These are phyloP conservation scores for Furnarius figulus DNA, from an alignment of 2,113 vertebrate species.

Conservation along the genomic window DNA sequence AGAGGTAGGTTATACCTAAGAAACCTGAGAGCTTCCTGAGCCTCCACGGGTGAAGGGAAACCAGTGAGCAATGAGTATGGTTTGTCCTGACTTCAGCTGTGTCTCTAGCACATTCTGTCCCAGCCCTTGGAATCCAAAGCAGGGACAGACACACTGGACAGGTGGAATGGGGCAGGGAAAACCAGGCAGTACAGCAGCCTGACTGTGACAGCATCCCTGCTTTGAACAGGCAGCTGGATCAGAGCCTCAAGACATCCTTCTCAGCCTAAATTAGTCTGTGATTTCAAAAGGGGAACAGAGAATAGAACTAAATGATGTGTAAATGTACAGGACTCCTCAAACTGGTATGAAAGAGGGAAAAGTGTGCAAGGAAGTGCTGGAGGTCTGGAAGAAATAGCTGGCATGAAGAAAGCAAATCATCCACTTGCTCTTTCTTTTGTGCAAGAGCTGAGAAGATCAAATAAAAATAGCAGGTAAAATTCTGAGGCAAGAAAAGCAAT, in stretches of 20 bases:
- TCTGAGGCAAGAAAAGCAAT: not conserved
- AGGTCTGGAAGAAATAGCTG: not conserved
- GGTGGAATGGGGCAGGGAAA: not conserved
- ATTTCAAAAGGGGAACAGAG: not conserved
- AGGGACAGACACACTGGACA: not conserved
- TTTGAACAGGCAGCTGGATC: not conserved
- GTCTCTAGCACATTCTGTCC: not conserved
- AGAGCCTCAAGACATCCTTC: not conserved
- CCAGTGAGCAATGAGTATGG: fast-evolving
- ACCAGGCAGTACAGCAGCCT: not conserved
- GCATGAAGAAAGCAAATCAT: not conserved
- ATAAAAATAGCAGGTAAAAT: not conserved
- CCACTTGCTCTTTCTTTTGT: not conserved
- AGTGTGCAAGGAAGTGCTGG: not conserved
- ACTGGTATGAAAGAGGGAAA: not conserved
- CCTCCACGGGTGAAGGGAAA: not conserved
- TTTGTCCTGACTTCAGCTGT: not conserved
- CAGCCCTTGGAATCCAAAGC: not conserved
- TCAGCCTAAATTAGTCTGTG: not conserved
- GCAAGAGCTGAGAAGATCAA: not conserved
- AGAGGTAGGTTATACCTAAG: not conserved
- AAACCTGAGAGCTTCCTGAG: not conserved
- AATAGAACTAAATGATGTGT: not conserved
- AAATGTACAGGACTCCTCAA: not conserved
- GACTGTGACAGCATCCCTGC: not conserved